A percentile compares a stretch with the other conserved stretches of the same genome.
Evolutionary conservation across 2,888 invertebrate species (phyloP).

Genomic region (Parasteatoda lunata): DNA sequence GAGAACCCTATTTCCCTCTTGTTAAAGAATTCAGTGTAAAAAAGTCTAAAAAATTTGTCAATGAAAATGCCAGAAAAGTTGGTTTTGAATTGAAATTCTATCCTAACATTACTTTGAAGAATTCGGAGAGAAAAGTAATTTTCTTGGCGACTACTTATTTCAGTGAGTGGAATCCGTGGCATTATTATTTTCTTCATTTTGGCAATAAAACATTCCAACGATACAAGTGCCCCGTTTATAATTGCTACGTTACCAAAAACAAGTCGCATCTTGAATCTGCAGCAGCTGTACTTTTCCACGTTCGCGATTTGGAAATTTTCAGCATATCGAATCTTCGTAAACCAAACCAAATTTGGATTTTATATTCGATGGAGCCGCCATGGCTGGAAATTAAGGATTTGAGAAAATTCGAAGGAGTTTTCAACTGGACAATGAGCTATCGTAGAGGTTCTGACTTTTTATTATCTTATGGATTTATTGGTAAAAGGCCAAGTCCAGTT

Average conservation of each 20-base stretch:
- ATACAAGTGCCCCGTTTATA: constrained; percentile 32
- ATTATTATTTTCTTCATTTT: constrained; percentile 52
- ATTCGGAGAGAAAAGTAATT: constrained; percentile 26
- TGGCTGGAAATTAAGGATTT: constrained; percentile 63
- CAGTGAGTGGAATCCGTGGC: constrained; percentile 45
- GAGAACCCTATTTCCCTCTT: neutral
- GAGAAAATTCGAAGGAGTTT: constrained; percentile 52
- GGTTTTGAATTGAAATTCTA: constrained; percentile 21
- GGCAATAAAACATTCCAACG: constrained; percentile 29
- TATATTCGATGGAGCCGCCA: constrained; percentile 69
- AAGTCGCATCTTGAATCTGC: constrained; percentile 20
- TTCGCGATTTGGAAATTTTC: constrained; percentile 54
- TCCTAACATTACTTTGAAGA: neutral
- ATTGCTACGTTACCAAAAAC: constrained; percentile 64
- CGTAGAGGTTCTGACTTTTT: constrained; percentile 69
- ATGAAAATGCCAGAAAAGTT: constrained; percentile 46
- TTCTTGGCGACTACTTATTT: constrained; percentile 59
- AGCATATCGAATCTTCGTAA: constrained; percentile 42
- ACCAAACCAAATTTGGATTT: constrained; percentile 62
- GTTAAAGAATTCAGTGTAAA: constrained; percentile 24
- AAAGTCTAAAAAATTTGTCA: constrained; percentile 10
- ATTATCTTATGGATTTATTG: constrained; percentile 54
- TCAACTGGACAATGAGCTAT: constrained; percentile 71
- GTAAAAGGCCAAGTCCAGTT: neutral
- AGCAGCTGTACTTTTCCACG: constrained; percentile 69